Percentiles rank a stretch among this genome's conserved stretches.
Conservation (phyloP, 2,888 invertebrate genomes). For the Polydrusus tereticollis region DNA sequence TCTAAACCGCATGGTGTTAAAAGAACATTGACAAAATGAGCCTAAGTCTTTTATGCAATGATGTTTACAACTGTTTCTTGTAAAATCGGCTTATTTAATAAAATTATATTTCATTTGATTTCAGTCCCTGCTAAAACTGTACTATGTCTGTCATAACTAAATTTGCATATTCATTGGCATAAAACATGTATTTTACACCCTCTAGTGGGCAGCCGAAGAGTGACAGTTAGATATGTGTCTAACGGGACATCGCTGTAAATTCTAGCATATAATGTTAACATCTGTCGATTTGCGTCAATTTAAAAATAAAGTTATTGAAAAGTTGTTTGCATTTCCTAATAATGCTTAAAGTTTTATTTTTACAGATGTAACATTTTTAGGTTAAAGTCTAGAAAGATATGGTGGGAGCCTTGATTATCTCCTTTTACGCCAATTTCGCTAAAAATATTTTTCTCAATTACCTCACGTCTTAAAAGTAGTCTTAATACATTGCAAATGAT, state of each 20-base stretch:
- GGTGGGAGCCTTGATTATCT: no score
- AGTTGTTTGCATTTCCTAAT: background rate
- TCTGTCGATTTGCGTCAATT: slow-evolving; percentile 10
- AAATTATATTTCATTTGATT: background rate
- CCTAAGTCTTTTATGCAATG: no score
- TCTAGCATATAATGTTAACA: slow-evolving; percentile 15
- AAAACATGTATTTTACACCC: slow-evolving; percentile 36
- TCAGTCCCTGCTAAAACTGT: background rate
- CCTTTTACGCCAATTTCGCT: no score
- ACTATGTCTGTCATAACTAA: slow-evolving; percentile 12
- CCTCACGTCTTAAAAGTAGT: no score
- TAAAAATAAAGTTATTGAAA: slow-evolving; percentile 2
- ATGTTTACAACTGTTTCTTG: background rate
- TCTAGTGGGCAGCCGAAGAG: slow-evolving; percentile 41
- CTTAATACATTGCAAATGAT: no score
- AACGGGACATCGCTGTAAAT: slow-evolving; percentile 27
- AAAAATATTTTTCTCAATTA: no score
- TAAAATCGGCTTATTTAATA: background rate
- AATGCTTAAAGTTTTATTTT: no score
- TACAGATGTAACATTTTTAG: no score
- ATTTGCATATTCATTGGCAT: slow-evolving; percentile 31
- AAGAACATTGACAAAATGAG: no score
- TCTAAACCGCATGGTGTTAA: no score
- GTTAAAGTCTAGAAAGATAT: no score
- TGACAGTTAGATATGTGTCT: slow-evolving; percentile 33